These are phyloP conservation scores for Pyrrhura leucotis DNA, from an alignment of 2,797 vertebrate genomes.

Conservation along the genomic window DNA sequence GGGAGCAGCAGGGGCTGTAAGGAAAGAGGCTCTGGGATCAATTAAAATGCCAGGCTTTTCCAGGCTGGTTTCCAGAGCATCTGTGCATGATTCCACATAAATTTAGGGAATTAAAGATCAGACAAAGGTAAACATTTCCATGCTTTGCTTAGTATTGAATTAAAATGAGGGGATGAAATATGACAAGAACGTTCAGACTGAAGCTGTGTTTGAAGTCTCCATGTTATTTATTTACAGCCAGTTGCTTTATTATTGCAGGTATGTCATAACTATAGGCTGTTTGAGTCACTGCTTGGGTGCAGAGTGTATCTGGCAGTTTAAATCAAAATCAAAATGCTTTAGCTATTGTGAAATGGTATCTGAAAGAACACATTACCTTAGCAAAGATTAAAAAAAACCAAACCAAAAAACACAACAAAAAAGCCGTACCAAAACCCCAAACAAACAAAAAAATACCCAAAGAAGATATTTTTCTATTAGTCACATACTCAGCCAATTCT, in stretches of 20 bases:
- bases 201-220: constrained; percentile 59
- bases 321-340: not conserved
- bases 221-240: constrained; percentile 58
- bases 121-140: constrained; percentile 78
- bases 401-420: not conserved
- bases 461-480: not conserved
- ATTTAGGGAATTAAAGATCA: constrained; percentile 80
- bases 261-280: constrained; percentile 24
- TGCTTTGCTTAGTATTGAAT: constrained; percentile 73
- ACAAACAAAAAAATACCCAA: not conserved
- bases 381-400: not conserved
- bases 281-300: constrained; percentile 48
- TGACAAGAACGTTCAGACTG: constrained; percentile 20
- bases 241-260: constrained; percentile 68
- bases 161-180: constrained; percentile 72
- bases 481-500: not conserved
- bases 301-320: not conserved
- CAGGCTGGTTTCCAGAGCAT: constrained; percentile 79
- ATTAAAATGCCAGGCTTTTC: constrained; percentile 85
- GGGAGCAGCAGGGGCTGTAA: constrained; percentile 71
- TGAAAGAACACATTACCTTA: not conserved
- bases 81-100: constrained; percentile 82
- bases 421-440: not conserved
- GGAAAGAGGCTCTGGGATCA: constrained; percentile 80
- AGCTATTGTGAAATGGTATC: not conserved